A percentile compares a stretch with the other conserved stretches of the same genome.
Conservation (phyloP, 2,113 vertebrate genomes). For the Tamias sibiricus region DNA sequence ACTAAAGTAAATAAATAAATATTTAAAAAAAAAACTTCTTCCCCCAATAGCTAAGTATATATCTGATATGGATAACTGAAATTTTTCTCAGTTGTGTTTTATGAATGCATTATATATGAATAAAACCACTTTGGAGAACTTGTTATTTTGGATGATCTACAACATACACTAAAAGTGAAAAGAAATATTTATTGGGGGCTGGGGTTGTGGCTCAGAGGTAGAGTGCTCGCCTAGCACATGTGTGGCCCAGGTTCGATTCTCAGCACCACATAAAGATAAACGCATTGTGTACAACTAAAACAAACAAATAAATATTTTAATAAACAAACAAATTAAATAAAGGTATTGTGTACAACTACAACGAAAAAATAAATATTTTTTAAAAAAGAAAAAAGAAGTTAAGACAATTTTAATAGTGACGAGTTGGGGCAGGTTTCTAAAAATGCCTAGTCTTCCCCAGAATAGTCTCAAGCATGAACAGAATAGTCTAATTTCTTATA, state of each 20-base stretch:
- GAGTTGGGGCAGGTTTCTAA: background rate
- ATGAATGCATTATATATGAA: background rate
- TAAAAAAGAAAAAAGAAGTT: background rate
- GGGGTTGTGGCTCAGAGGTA: too few species aligned
- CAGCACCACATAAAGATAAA: too few species aligned
- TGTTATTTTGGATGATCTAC: background rate
- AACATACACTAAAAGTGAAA: background rate
- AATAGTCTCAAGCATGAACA: background rate
- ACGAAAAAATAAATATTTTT: too few species aligned
- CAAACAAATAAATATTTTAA: too few species aligned
- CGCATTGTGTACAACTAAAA: too few species aligned
- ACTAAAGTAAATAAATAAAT: too few species aligned
- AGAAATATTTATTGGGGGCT: background rate
- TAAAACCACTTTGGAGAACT: background rate
- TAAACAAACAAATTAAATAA: too few species aligned
- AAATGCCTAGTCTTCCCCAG: background rate
- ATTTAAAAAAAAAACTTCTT: background rate
- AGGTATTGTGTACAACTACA: too few species aligned
- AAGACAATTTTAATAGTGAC: background rate
- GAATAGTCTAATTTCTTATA: slow-evolving; percentile 2
- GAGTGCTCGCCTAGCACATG: too few species aligned
- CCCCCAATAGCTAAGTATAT: background rate
- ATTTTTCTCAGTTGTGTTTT: background rate
- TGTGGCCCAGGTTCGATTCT: too few species aligned
- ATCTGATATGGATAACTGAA: background rate